phyloP scores from a whole-genome alignment of 2,113 vertebrate species.

The Rhinolophus sinicus region DNA sequence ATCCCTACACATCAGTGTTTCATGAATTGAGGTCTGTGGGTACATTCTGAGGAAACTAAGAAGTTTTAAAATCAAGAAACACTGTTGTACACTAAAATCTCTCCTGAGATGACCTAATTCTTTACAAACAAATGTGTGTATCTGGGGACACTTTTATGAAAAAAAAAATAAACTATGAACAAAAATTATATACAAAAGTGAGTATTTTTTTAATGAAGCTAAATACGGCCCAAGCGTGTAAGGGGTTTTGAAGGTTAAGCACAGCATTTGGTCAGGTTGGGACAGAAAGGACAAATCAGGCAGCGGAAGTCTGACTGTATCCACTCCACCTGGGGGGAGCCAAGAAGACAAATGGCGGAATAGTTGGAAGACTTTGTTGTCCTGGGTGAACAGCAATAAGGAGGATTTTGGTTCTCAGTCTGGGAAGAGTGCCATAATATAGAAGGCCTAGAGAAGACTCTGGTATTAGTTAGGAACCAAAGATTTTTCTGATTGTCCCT shows the following conservation, averaged over 20 bases:
- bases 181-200: neutral
- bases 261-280: neutral
- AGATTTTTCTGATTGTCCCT: neutral
- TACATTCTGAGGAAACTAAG: neutral
- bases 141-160: neutral
- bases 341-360: neutral
- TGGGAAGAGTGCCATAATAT: neutral
- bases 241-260: neutral
- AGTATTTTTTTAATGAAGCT: neutral
- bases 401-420: neutral
- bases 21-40: neutral
- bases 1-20: neutral
- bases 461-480: neutral
- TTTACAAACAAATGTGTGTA: neutral
- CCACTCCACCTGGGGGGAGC: neutral
- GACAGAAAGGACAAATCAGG: neutral
- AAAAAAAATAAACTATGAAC: neutral
- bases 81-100: neutral
- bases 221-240: neutral
- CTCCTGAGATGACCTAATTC: neutral
- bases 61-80: constrained; percentile 2
- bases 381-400: neutral
- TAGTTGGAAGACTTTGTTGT: neutral
- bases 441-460: neutral
- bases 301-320: neutral